Evolutionary conservation across 2,113 vertebrate genomes (phyloP), one percentile per base, ranked within the genome.

Genomic region (Ahaetulla prasina): DNA sequence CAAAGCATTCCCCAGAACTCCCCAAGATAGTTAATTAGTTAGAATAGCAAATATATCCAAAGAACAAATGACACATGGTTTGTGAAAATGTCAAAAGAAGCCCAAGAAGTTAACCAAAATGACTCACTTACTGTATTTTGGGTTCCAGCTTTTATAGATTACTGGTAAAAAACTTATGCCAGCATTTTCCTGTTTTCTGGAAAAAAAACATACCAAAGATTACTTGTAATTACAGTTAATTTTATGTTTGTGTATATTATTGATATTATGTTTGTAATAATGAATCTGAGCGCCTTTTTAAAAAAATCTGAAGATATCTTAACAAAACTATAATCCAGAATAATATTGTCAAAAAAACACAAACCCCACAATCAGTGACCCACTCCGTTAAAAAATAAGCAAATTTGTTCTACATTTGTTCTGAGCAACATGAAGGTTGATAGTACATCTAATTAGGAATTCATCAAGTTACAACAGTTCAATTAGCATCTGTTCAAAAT

Each of bases 41-140:
- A 57, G 49, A 85, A 89, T 39, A 20, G 8, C 53, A 39, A 89
- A 47, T 63, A 53, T 2, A 63, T 85, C 1, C 18, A 80, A 45
- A 47, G 8, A 10, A 88, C 25, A 23, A 88, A n/a, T 68, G 54
- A 92, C n/a, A 92, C n/a, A 57, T 5, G 8, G 18, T 49, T 49
- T 89, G 84, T 35, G 20, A 80, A 89, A 39, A 85, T 50, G 49
- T 52, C 11, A 92, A 86, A 60, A 23, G 12, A 16, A 92, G n/a
- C 16, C 88, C 27, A 89, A 89, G 45, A 50, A 20, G 9, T 12
- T 50, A 22, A 93, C 68, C 89, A 88, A 96, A 95, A 95, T n/a
- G 89, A 0, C 85, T 93, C 45, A 97, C 98, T 97, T 97, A 98
- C 98, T 96, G 91, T 95, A 89, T 85, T 95, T 96, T 93, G 96